Evolutionary conservation across 2,113 vertebrate genomes (phyloP).

Genomic region (Cathartes aura): DNA sequence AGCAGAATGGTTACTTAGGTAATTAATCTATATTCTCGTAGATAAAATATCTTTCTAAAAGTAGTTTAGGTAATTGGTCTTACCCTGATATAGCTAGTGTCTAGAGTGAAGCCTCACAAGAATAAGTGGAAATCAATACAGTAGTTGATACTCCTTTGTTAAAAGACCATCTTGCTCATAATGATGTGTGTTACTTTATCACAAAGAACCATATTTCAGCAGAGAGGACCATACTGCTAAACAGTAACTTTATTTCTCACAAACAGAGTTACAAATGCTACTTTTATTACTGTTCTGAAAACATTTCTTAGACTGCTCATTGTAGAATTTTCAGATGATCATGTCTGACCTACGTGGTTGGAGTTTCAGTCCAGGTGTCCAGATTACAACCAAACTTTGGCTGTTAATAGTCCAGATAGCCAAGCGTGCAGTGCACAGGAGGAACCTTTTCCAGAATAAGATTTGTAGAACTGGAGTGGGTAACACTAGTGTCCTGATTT

Average conservation of each 20-base stretch:
- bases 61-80: neutral
- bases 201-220: neutral
- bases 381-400: neutral
- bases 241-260: neutral
- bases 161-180: neutral
- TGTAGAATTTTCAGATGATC: neutral
- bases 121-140: neutral
- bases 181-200: neutral
- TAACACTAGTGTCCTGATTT: neutral
- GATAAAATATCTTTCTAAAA: neutral
- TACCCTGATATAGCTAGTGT: neutral
- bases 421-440: neutral
- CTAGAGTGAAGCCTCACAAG: neutral
- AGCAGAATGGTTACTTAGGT: slow-evolving; percentile 96
- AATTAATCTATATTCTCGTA: slow-evolving; percentile 50
- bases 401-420: neutral
- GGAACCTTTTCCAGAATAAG: neutral
- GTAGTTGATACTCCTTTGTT: neutral
- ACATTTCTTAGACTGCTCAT: neutral
- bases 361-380: neutral
- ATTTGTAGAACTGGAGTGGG: neutral
- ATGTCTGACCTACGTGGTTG: neutral
- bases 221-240: neutral
- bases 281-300: neutral
- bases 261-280: neutral